Conservation (phyloP, 2,888 invertebrate species). For the Bhutanitis thaidina region DNA sequence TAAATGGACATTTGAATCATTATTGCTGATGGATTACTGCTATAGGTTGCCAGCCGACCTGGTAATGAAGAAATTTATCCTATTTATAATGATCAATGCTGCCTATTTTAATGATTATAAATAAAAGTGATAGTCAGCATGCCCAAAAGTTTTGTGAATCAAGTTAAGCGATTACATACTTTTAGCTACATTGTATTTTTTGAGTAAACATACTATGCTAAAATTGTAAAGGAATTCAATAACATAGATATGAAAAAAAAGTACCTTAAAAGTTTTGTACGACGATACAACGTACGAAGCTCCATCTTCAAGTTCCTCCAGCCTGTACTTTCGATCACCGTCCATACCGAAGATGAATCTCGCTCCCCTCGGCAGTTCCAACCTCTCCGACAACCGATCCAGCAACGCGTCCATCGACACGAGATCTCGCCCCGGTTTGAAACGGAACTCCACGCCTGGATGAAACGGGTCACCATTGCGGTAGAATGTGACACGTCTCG, state of each 20-base stretch:
- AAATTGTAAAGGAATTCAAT: neutral
- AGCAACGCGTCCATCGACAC: conserved; percentile 91
- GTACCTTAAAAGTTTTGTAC: conserved; percentile 93
- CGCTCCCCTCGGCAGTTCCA: conserved; percentile 93
- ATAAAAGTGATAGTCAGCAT: too few species aligned
- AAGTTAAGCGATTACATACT: too few species aligned
- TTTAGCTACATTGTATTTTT: too few species aligned
- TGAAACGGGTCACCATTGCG: conserved; percentile 96
- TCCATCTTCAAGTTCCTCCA: conserved; percentile 94
- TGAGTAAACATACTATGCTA: neutral
- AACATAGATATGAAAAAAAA: neutral
- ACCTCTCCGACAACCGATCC: conserved; percentile 91
- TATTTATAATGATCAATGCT: too few species aligned
- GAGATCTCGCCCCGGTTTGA: conserved; percentile 93
- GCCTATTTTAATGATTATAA: too few species aligned
- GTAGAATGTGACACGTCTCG: conserved; percentile 92
- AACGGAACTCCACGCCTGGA: conserved; percentile 91
- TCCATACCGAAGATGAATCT: conserved; percentile 95
- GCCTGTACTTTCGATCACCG: conserved; percentile 89
- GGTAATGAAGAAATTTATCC: too few species aligned
- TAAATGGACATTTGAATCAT: too few species aligned
- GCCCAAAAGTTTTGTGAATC: too few species aligned
- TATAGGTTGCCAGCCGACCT: too few species aligned
- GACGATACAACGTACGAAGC: conserved; percentile 96
- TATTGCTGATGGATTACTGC: too few species aligned